phyloP scores from a whole-genome alignment of 2,888 invertebrate genomes.

The Troides oblongomaculatus region DNA sequence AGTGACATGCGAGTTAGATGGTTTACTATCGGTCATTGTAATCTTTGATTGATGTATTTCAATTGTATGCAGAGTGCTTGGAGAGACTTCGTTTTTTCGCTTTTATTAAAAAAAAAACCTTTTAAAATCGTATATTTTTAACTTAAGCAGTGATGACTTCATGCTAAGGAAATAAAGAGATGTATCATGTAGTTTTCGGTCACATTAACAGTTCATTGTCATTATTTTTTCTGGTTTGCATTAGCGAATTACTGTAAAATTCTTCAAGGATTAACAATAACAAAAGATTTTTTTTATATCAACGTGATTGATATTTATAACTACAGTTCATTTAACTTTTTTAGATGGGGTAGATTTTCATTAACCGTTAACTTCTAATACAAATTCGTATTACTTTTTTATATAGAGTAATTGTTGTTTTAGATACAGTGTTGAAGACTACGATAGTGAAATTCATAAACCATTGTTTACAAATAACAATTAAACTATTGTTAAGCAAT shows the following conservation, averaged over 20 bases:
- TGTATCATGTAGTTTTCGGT: slow-evolving; percentile 11
- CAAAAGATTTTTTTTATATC: not conserved
- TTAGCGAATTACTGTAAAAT: not conserved
- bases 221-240: slow-evolving; percentile 3
- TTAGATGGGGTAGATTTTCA: too few relatives aligned
- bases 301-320: too few relatives aligned
- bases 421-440: too few relatives aligned
- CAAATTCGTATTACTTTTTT: too few relatives aligned
- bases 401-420: too few relatives aligned
- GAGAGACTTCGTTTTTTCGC: slow-evolving; percentile 11
- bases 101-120: slow-evolving; percentile 7
- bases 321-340: too few relatives aligned
- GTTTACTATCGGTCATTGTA: slow-evolving; percentile 18
- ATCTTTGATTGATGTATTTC: slow-evolving; percentile 24
- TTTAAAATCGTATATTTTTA: not conserved
- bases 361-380: too few relatives aligned
- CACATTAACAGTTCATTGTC: slow-evolving; percentile 4
- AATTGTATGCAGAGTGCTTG: slow-evolving; percentile 24
- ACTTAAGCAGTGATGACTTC: slow-evolving; percentile 18
- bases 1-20: slow-evolving; percentile 22
- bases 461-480: too few relatives aligned
- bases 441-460: too few relatives aligned
- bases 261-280: too few relatives aligned
- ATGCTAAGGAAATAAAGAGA: slow-evolving; percentile 14
- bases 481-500: too few relatives aligned